Percentiles rank a stretch among this genome's conserved stretches.
phyloP scores from a whole-genome alignment of 1,140 invertebrate genomes.

The Phenacoccus solenopsis region DNA sequence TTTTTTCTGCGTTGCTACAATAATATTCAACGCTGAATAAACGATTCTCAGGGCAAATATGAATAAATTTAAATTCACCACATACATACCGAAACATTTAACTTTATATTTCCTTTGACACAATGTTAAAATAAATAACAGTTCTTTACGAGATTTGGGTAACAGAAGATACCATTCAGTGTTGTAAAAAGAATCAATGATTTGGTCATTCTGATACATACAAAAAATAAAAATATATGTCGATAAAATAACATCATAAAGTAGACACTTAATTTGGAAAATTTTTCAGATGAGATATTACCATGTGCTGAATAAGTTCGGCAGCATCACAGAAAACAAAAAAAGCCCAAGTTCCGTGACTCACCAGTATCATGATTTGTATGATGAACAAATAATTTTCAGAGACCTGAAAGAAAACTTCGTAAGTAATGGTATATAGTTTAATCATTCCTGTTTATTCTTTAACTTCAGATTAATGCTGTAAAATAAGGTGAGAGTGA shows the following conservation, averaged over 20 bases:
- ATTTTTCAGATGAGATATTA: no score
- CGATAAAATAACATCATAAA: no score
- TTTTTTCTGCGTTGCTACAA: not conserved
- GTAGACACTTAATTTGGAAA: no score
- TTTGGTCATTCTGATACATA: not conserved
- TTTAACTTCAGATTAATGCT: no score
- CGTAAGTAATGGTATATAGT: no score
- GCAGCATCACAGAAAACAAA: no score
- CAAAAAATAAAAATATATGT: not conserved
- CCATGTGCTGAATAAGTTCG: not conserved
- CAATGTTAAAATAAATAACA: not conserved
- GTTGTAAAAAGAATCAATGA: not conserved
- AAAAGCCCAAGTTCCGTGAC: no score
- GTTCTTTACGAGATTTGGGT: not conserved
- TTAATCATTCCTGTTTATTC: no score
- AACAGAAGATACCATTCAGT: not conserved
- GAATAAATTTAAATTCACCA: not conserved
- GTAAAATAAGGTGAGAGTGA: no score
- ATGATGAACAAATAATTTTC: no score
- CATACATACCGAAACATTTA: not conserved
- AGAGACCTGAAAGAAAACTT: no score
- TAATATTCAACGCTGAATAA: not conserved
- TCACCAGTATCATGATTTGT: no score
- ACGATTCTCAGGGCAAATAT: not conserved
- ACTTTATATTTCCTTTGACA: not conserved